Evolutionary conservation across 2,113 vertebrate species (phyloP).

Genomic region (Capricornis sumatraensis): DNA sequence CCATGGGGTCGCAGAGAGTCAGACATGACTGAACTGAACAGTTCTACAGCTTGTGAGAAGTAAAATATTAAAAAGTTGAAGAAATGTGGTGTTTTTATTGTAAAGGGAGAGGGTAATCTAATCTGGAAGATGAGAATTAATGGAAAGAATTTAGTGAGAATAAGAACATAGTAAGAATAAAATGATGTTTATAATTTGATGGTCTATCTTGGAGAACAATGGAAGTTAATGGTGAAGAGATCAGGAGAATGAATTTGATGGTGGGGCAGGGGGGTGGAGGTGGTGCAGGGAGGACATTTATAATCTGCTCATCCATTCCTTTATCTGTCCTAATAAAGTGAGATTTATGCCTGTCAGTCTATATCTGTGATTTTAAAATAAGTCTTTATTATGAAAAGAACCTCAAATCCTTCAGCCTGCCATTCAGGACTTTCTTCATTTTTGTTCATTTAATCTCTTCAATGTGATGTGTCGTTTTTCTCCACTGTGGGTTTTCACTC

Average conservation of each 20-base stretch:
- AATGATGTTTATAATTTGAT: neutral
- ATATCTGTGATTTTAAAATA: neutral
- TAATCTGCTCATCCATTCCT: neutral
- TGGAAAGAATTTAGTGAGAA: neutral
- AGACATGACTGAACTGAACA: accelerated
- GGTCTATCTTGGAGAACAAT: neutral
- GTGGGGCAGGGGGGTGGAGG: accelerated
- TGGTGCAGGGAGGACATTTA: neutral
- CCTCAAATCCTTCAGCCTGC: neutral
- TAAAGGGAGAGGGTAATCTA: neutral
- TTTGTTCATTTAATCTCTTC: neutral
- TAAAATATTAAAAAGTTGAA: neutral
- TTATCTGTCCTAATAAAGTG: neutral
- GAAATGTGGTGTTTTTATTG: neutral
- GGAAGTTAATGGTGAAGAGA: neutral
- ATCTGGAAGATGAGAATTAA: neutral
- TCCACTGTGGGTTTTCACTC: neutral
- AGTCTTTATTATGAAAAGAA: neutral
- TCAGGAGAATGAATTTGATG: neutral
- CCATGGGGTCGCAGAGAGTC: neutral
- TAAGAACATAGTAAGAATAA: neutral
- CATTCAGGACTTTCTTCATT: neutral
- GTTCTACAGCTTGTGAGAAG: neutral
- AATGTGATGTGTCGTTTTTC: neutral
- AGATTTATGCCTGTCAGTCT: neutral